Base-by-base conservation (phyloP, 2,113 vertebrate species). In the Tretioscincus oriximinensis region DNA sequence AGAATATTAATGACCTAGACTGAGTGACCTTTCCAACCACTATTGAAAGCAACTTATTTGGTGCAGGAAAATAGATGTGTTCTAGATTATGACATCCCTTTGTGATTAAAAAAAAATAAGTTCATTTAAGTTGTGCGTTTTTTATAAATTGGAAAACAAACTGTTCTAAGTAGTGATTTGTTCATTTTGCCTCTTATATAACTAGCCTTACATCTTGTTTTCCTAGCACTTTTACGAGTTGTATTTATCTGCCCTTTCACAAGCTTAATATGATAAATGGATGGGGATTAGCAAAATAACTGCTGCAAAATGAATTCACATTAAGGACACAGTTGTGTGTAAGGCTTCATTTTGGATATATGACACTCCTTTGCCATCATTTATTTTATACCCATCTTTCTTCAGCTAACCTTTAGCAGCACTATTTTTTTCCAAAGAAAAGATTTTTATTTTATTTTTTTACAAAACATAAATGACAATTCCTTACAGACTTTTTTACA, bases 241-340 rank as follows among this genome's bases (percentile, higher is more conserved):
- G 21, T 21, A 14, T 73, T 80, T 65, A 14, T 65, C 54, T 18
- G 10, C n/a, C 49, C 4, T 61, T 14, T 29, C 54, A 58, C 18
- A 58, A 58, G 54, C 16, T 26, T n/a, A 84, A 7, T 3, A 85
- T 84, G 18, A 45, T 80, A 61, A 72, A 60, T 18, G 4, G 28
- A 70, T 47, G 41, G 41, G 65, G 58, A 70, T 76, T 76, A 63
- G 75, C 20, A 51, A 85, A 63, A 86, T 67, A 81, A 86, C 69
- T 31, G 45, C 80, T 88, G 24, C 80, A 69, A 81, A n/a, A 85
- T 6, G 77, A 78, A 81, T 82, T 64, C 0, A 0, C 49, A 76
- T 28, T 41, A 80, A 81, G 28, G 54, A 81, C 66, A 49, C 84
- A 84, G 86, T 86, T 63, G 78, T 85, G 76, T 68, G 84, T 5